Conservation (phyloP, 2,113 vertebrate species). For the Anthoscopus minutus region DNA sequence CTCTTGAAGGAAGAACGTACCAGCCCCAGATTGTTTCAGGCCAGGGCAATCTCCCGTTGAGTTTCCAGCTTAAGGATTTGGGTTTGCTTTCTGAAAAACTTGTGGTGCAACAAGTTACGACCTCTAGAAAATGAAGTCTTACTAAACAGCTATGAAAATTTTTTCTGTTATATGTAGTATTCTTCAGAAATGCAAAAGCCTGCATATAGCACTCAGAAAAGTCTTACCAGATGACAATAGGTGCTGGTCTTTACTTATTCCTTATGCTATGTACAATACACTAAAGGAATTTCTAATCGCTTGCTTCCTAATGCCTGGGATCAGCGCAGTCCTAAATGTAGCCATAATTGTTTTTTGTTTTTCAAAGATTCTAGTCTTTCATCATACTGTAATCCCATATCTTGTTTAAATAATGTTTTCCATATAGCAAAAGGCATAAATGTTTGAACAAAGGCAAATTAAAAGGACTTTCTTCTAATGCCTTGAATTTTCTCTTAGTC, state of each 20-base stretch:
- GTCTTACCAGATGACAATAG: not conserved
- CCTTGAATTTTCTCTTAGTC: conserved; percentile 44
- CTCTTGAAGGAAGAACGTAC: not conserved
- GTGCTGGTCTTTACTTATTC: not conserved
- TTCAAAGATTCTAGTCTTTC: not conserved
- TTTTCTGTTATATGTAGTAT: not conserved
- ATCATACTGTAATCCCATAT: not conserved
- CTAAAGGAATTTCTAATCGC: not conserved
- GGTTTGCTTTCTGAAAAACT: not conserved
- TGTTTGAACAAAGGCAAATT: conserved; percentile 23
- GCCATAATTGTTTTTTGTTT: not conserved
- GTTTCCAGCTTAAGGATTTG: not conserved
- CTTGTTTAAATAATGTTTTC: not conserved
- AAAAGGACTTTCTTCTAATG: not conserved
- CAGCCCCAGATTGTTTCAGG: not conserved
- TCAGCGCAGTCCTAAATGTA: not conserved
- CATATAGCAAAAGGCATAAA: not conserved
- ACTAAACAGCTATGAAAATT: not conserved
- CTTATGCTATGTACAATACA: not conserved
- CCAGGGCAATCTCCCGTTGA: not conserved
- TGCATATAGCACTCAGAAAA: not conserved
- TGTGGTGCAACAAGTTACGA: not conserved
- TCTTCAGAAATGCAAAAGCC: not conserved
- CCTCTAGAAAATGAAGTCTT: not conserved
- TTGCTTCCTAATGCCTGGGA: not conserved